Conservation (phyloP, 2,113 vertebrate genomes). For the Takifugu bimaculatus region DNA sequence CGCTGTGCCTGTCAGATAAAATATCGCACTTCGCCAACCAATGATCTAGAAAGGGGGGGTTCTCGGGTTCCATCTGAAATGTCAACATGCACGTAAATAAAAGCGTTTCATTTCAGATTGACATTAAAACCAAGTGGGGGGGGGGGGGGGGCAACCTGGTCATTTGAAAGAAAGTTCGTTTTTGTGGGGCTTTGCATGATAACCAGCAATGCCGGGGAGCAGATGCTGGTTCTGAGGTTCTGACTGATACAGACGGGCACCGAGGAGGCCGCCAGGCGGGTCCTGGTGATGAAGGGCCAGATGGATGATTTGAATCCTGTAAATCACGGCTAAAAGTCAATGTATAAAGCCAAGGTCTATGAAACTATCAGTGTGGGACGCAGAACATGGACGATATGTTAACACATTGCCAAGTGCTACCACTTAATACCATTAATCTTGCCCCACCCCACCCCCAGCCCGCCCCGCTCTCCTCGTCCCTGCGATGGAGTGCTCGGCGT, state of each 20-base stretch:
- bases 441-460: slow-evolving; percentile 15
- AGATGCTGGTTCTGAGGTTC: slow-evolving; percentile 29
- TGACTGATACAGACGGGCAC: slow-evolving; percentile 21
- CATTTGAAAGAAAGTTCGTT: slow-evolving; percentile 23
- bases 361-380: slow-evolving; percentile 65
- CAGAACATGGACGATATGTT: slow-evolving; percentile 65
- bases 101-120: slow-evolving; percentile 32
- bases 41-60: slow-evolving; percentile 53
- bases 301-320: slow-evolving; percentile 64
- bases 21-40: slow-evolving; percentile 44
- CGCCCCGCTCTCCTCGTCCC: slow-evolving; percentile 49
- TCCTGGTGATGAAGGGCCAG: slow-evolving; percentile 50
- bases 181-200: slow-evolving; percentile 29
- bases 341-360: slow-evolving; percentile 66
- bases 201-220: slow-evolving; percentile 24
- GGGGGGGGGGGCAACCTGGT: slow-evolving; percentile 14
- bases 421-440: slow-evolving; percentile 75
- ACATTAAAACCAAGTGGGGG: slow-evolving; percentile 43
- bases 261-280: slow-evolving; percentile 10
- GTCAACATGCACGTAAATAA: slow-evolving; percentile 61
- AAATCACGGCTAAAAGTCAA: slow-evolving; percentile 69
- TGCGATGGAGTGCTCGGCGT: slow-evolving; percentile 59
- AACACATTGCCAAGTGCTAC: slow-evolving; percentile 67
- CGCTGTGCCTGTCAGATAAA: slow-evolving; percentile 61
- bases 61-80: slow-evolving; percentile 54